phyloP scores from a whole-genome alignment of 2,113 vertebrate species.

The Phalacrocorax carbo region DNA sequence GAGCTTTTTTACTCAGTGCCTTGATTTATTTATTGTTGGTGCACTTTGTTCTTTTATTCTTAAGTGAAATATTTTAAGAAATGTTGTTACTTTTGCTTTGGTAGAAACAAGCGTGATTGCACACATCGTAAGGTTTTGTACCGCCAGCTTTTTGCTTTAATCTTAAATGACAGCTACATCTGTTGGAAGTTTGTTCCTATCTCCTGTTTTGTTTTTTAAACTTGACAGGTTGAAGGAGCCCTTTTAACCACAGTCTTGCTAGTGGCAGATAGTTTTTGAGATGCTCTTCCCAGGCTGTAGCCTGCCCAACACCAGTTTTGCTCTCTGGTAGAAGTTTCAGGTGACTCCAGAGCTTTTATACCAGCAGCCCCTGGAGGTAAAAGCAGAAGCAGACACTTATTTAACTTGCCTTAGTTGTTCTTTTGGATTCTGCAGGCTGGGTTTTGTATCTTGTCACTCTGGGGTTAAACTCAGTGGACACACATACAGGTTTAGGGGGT shows the following conservation, averaged over 20 bases:
- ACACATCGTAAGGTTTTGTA: not conserved
- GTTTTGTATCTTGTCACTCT: not conserved
- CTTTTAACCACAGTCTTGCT: slow-evolving; percentile 20
- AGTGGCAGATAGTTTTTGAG: not conserved
- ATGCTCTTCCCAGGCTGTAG: not conserved
- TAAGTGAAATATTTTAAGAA: slow-evolving; percentile 11
- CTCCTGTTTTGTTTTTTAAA: not conserved
- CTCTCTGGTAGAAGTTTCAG: not conserved
- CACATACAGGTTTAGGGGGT: fast-evolving
- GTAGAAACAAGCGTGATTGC: slow-evolving; percentile 14
- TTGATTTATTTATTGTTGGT: not conserved
- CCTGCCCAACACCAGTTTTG: not conserved
- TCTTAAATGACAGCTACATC: slow-evolving; percentile 63
- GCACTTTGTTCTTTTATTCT: slow-evolving; percentile 1
- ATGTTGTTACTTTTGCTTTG: not conserved
- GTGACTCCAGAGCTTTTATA: not conserved
- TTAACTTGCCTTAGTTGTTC: not conserved
- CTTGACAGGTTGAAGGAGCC: slow-evolving; percentile 7
- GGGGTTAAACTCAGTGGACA: not conserved
- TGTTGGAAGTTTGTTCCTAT: slow-evolving; percentile 46
- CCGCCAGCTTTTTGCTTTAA: slow-evolving; percentile 24
- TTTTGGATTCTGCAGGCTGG: not conserved
- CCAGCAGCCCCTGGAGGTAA: not conserved
- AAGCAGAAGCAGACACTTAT: not conserved
- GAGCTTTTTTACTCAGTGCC: not conserved